phyloP scores from a whole-genome alignment of 2,797 vertebrate species.

The Varecia variegata region DNA sequence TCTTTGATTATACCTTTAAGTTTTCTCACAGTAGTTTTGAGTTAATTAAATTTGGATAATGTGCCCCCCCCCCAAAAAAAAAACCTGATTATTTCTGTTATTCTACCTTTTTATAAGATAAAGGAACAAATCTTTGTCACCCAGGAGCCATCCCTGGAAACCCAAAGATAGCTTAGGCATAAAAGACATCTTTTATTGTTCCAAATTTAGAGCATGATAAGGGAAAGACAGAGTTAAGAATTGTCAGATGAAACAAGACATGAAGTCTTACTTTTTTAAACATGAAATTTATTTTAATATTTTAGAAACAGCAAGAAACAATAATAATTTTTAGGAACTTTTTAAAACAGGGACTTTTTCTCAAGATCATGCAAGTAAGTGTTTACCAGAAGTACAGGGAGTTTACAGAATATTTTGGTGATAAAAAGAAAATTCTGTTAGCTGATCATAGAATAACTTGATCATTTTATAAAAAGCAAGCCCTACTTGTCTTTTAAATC shows the following conservation, averaged over 20 bases:
- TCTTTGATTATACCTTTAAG: background rate
- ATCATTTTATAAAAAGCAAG: background rate
- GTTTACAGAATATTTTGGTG: background rate
- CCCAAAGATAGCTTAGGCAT: background rate
- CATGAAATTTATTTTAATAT: background rate
- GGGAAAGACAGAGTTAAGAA: background rate
- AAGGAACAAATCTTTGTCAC: background rate
- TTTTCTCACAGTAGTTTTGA: background rate
- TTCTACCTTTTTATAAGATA: background rate
- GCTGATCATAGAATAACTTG: background rate
- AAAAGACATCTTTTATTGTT: background rate
- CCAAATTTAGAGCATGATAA: background rate
- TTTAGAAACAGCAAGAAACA: constrained; percentile 1
- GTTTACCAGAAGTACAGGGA: background rate
- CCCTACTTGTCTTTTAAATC: background rate
- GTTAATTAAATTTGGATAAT: background rate
- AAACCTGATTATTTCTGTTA: background rate
- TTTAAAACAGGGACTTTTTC: background rate
- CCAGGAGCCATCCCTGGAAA: background rate
- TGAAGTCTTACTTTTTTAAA: background rate
- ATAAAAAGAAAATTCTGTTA: background rate
- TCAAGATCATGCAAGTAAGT: background rate
- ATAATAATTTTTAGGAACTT: background rate
- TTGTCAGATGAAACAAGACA: background rate
- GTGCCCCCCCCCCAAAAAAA: background rate